Conservation (phyloP, 2,113 vertebrate genomes). For the Mola mola region DNA sequence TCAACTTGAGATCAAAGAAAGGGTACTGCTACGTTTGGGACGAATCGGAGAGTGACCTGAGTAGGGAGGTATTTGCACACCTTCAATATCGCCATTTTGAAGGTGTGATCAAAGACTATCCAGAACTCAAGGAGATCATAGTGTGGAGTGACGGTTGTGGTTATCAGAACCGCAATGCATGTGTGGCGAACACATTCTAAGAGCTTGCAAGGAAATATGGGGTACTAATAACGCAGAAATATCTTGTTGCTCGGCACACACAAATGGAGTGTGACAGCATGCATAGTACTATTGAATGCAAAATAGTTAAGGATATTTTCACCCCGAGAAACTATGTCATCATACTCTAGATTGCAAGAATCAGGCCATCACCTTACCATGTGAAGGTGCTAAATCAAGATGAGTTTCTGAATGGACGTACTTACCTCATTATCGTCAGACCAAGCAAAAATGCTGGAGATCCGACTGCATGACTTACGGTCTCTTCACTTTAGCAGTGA, state of each 20-base stretch:
- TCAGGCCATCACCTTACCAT: constrained; percentile 9
- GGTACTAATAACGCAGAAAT: constrained; percentile 24
- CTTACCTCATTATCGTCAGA: too few relatives aligned
- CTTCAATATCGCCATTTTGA: constrained; percentile 13
- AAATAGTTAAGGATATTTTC: constrained; percentile 12
- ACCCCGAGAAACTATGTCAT: constrained; percentile 14
- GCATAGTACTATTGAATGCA: too few relatives aligned
- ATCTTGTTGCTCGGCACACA: constrained; percentile 11
- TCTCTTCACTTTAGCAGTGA: too few relatives aligned
- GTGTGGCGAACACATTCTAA: constrained; percentile 2
- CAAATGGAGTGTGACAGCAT: constrained; percentile 24
- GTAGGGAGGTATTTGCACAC: neutral
- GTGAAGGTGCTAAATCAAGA: neutral
- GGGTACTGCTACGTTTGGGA: neutral
- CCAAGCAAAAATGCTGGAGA: too few relatives aligned
- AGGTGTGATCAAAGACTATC: too few relatives aligned
- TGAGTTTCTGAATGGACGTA: too few relatives aligned
- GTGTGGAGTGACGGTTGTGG: constrained; percentile 8
- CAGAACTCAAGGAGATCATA: constrained; percentile 17
- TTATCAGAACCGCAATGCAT: constrained; percentile 15
- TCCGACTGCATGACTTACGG: too few relatives aligned
- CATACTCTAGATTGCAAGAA: constrained; percentile 12
- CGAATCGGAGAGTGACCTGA: too few relatives aligned
- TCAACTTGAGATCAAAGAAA: neutral
- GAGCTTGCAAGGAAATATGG: constrained; percentile 12